Conservation (phyloP, 53 echinoderm and acorn worm species). For the Paracentrotus lividus region DNA sequence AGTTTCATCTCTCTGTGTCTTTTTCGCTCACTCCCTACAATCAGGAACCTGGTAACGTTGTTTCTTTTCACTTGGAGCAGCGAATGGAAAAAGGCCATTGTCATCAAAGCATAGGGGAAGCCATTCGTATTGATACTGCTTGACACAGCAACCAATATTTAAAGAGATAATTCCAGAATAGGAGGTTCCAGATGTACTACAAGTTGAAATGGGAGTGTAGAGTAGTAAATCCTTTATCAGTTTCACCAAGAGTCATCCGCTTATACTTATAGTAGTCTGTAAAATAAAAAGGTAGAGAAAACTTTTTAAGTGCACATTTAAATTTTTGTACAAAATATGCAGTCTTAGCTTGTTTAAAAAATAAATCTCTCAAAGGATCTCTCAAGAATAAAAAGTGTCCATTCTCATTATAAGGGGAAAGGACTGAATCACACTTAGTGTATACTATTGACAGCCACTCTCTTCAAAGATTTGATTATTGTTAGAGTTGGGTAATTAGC, state of each 20-base stretch:
- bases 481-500: too few relatives aligned
- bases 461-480: too few relatives aligned
- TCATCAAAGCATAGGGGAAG: not conserved
- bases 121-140: slow-evolving; percentile 31
- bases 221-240: not conserved
- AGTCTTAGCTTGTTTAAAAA: too few relatives aligned
- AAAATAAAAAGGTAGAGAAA: not conserved
- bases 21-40: slow-evolving; percentile 55
- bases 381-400: too few relatives aligned
- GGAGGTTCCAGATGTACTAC: not conserved
- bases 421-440: too few relatives aligned
- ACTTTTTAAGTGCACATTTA: too few relatives aligned
- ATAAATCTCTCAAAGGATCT: too few relatives aligned
- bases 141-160: not conserved
- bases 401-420: too few relatives aligned
- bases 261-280: not conserved
- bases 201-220: not conserved
- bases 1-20: slow-evolving; percentile 66
- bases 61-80: slow-evolving; percentile 45
- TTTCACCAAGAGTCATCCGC: not conserved
- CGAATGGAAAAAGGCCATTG: slow-evolving; percentile 32
- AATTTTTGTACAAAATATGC: too few relatives aligned
- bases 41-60: slow-evolving; percentile 33
- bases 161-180: not conserved
- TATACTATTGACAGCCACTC: too few relatives aligned